Base-by-base conservation (phyloP, 1,140 invertebrate genomes). In the Drosophila kikkawai region DNA sequence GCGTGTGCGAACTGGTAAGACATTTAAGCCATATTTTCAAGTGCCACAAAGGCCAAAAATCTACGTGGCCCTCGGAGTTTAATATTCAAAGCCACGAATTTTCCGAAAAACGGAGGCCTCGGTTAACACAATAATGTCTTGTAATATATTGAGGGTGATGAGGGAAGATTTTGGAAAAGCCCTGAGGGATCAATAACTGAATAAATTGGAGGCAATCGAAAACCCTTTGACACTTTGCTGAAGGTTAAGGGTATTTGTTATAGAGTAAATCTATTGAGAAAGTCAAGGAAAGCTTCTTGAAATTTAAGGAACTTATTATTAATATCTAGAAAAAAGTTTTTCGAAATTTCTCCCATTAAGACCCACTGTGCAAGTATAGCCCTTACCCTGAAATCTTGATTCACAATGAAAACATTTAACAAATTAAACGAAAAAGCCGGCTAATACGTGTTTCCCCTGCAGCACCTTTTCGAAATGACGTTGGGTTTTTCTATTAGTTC, bases 11-110 rank as follows among this genome's bases (percentile, higher is more conserved):
- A 88, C 88, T 56, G 80, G 77, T 75, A 87, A 87, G 69, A 83
- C 84, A 90, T 84, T 87, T 84, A 84, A 84, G 80, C 77, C 77
- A 87, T 78, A 88, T 80, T 87, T 87, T 71, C 41, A 65, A 88
- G 68, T 83, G 64, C 66, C 60, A 51, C 71, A 67, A 60, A 37
- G 51, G 44, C 26, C 48, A 32, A 48, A 36, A 5, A 22, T 64
- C 47, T 48, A 45, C 59, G 34, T 32, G 42, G 22, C 5, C 5
- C 19, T 15, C 4, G 4, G 22, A 51, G 79, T 80, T 83, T 66
- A 68, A 82, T 82, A 82, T 77, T 77, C 74, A 55, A 66, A 48
- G 73, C 75, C 50, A n/a, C 39, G 34, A 75, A 53, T 36, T 37
- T 45, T n/a, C 22, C 13, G 19, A 42, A 48, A 45, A 45, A 22